phyloP scores from a whole-genome alignment of 2,888 invertebrate genomes.

The Thalpophila matura region DNA sequence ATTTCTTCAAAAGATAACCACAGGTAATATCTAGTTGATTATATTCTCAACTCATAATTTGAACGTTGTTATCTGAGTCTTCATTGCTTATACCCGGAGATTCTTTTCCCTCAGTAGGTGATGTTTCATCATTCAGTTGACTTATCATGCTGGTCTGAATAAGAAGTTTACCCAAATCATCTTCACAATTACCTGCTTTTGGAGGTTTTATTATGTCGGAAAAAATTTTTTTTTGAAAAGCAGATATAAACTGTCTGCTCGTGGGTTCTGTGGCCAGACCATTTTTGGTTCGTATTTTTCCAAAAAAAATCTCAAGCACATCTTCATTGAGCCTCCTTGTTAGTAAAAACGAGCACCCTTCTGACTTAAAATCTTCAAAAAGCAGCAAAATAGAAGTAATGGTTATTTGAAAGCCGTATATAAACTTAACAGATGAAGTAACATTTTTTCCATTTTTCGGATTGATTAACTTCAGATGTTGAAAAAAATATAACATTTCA shows the following conservation, averaged over 20 bases:
- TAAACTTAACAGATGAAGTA: slow-evolving; percentile 7
- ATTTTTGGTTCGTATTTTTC: slow-evolving; percentile 21
- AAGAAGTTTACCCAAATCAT: slow-evolving; percentile 7
- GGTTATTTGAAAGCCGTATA: slow-evolving; percentile 20
- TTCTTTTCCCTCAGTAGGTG: background rate
- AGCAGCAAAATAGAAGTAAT: slow-evolving; percentile 19
- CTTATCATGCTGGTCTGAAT: background rate
- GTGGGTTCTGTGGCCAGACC: slow-evolving; percentile 1
- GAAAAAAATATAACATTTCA: slow-evolving; percentile 11
- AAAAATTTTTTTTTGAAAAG: slow-evolving; percentile 1
- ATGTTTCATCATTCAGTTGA: slow-evolving; percentile 7
- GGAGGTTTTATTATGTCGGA: slow-evolving; percentile 8
- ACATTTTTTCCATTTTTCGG: slow-evolving; percentile 6
- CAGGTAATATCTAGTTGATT: slow-evolving; percentile 6
- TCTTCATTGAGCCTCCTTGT: slow-evolving; percentile 22
- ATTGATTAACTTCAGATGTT: slow-evolving; percentile 5
- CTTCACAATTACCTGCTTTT: slow-evolving; percentile 21
- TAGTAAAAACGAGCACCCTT: slow-evolving; percentile 7
- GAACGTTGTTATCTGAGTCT: background rate
- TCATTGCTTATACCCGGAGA: background rate
- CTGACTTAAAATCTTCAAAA: slow-evolving; percentile 11
- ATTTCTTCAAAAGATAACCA: background rate
- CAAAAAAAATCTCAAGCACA: slow-evolving; percentile 19
- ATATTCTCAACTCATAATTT: slow-evolving; percentile 10
- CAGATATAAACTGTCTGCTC: slow-evolving; percentile 9